Conservation (phyloP, 2,113 vertebrate genomes). For the Notarius quadriscutis region DNA sequence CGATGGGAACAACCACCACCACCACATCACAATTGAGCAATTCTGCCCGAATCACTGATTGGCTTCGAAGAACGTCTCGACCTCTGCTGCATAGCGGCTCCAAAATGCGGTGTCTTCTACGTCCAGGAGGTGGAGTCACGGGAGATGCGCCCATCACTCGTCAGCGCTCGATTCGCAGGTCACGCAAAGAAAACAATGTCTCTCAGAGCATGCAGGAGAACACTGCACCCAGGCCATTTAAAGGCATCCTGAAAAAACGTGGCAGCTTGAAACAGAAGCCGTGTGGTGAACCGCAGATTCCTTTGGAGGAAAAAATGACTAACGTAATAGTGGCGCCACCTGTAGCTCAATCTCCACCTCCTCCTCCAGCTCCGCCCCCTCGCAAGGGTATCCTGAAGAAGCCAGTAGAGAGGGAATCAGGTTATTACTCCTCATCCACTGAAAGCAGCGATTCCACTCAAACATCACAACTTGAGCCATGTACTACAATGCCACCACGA, state of each 20-base stretch:
- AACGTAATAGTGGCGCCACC: slow-evolving; percentile 35
- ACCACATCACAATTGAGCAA: slow-evolving; percentile 53
- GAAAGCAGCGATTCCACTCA: slow-evolving; percentile 78
- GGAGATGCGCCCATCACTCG: slow-evolving; percentile 70
- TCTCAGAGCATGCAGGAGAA: slow-evolving; percentile 76
- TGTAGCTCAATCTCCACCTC: slow-evolving; percentile 7
- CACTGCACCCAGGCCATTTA: slow-evolving; percentile 71
- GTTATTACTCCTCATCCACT: slow-evolving; percentile 85
- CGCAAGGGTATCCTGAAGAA: slow-evolving; percentile 96
- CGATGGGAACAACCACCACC: slow-evolving; percentile 30
- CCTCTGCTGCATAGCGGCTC: slow-evolving; percentile 89
- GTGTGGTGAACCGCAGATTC: background rate
- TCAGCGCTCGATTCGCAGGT: slow-evolving; percentile 90
- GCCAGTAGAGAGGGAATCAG: slow-evolving; percentile 84
- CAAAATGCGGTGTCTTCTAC: slow-evolving; percentile 87
- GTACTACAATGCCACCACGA: slow-evolving; percentile 53
- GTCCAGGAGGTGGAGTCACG: slow-evolving; percentile 60
- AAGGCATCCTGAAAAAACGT: slow-evolving; percentile 89
- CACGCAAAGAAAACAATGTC: slow-evolving; percentile 89
- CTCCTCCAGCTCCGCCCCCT: slow-evolving; percentile 60
- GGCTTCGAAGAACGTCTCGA: slow-evolving; percentile 88
- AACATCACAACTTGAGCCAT: slow-evolving; percentile 45
- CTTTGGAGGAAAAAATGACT: slow-evolving; percentile 50
- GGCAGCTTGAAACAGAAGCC: slow-evolving; percentile 72
- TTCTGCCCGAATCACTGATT: slow-evolving; percentile 78